These are phyloP conservation scores for Heliothis peltigera DNA, from an alignment of 2,888 invertebrate genomes.

Conservation along the genomic window DNA sequence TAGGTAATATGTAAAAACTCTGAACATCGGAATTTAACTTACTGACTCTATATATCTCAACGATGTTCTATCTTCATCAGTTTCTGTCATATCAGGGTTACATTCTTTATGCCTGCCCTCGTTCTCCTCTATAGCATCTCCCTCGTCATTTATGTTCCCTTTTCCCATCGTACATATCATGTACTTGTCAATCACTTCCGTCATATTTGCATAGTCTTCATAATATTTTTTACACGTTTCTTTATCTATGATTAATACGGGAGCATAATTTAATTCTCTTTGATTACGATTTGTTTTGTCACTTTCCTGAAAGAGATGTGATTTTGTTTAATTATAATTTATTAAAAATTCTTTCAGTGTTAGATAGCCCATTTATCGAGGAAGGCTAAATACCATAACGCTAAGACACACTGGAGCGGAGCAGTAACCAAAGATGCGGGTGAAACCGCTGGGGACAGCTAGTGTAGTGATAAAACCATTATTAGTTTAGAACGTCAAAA, in stretches of 20 bases:
- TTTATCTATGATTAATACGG: constrained; percentile 59
- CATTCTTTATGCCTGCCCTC: neutral
- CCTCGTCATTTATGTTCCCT: constrained; percentile 57
- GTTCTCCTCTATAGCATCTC: neutral
- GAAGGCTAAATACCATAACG: no score
- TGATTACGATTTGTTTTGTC: constrained; percentile 60
- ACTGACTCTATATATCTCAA: neutral
- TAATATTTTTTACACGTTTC: constrained; percentile 60
- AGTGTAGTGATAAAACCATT: no score
- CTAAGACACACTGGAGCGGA: no score
- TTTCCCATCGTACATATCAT: constrained; percentile 68
- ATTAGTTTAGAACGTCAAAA: no score
- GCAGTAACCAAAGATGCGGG: no score
- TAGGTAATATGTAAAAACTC: no score
- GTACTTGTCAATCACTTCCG: constrained; percentile 61
- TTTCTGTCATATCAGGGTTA: neutral
- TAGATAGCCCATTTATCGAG: no score
- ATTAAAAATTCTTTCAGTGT: no score
- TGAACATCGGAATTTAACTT: neutral
- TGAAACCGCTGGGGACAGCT: no score
- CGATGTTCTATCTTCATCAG: neutral
- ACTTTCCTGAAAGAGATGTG: constrained; percentile 50
- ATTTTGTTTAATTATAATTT: neutral
- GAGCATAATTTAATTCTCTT: constrained; percentile 53
- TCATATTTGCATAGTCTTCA: constrained; percentile 38